Evolutionary conservation across 2,888 invertebrate species (phyloP).

Genomic region (Xestia rhomboidea): DNA sequence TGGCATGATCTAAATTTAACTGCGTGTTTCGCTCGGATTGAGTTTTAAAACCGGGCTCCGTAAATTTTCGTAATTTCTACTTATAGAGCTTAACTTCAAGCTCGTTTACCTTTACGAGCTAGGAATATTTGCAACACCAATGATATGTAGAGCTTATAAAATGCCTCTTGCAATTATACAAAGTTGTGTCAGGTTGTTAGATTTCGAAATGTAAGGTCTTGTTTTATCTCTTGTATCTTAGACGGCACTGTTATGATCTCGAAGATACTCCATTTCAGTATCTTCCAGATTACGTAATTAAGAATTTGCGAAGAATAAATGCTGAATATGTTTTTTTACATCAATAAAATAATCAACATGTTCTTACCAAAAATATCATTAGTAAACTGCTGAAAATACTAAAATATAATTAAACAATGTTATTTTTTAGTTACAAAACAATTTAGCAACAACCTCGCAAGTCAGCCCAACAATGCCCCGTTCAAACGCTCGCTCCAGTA

Average conservation of each 20-base stretch:
- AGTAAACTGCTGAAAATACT: not conserved
- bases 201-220: conserved; percentile 15
- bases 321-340: not conserved
- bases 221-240: not conserved
- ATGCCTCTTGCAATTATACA: conserved; percentile 42
- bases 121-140: conserved; percentile 56
- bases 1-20: conserved; percentile 57
- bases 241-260: not conserved
- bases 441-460: conserved; percentile 28
- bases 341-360: not conserved
- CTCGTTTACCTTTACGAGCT: conserved; percentile 52
- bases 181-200: conserved; percentile 26
- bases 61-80: conserved; percentile 52
- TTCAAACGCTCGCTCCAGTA: conserved; percentile 63
- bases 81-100: conserved; percentile 35
- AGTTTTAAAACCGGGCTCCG: conserved; percentile 41
- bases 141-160: conserved; percentile 50
- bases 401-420: not conserved
- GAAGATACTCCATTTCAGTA: not conserved
- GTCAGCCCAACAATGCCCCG: conserved; percentile 41
- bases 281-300: not conserved
- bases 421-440: conserved; percentile 2
- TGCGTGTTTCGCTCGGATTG: conserved; percentile 34
- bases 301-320: not conserved
- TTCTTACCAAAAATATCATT: not conserved